Conservation (phyloP, 2,113 vertebrate species). For the Microtus montanus region DNA sequence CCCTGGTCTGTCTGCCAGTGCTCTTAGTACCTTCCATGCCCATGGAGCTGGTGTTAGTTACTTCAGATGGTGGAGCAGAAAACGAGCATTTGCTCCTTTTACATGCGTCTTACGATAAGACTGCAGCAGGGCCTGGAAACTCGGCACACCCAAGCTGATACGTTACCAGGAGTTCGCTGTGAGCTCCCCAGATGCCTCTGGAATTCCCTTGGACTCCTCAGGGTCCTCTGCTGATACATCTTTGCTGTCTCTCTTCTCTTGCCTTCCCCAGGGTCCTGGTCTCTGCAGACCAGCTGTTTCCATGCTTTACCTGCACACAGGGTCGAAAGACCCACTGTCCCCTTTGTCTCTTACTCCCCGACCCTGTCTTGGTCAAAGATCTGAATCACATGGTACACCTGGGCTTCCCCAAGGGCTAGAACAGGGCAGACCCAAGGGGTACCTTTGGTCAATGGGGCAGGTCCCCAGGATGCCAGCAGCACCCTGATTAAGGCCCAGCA, state of each 20-base stretch:
- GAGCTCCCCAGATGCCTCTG: background rate
- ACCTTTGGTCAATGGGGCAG: background rate
- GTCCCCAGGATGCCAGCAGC: background rate
- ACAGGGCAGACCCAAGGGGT: background rate
- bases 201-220: background rate
- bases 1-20: background rate
- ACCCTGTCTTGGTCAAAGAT: background rate
- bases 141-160: background rate
- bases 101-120: background rate
- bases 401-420: background rate
- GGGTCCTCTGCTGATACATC: background rate
- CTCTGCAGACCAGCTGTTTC: background rate
- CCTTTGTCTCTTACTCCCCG: accelerated
- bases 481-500: background rate
- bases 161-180: background rate
- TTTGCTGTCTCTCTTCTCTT: background rate
- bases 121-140: background rate
- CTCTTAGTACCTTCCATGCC: background rate
- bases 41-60: background rate
- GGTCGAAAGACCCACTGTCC: background rate
- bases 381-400: background rate
- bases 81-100: background rate
- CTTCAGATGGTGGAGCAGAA: background rate
- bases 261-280: background rate
- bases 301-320: background rate